Conservation (phyloP, 1,140 invertebrate genomes). For the Muscidifurax raptorellus region DNA sequence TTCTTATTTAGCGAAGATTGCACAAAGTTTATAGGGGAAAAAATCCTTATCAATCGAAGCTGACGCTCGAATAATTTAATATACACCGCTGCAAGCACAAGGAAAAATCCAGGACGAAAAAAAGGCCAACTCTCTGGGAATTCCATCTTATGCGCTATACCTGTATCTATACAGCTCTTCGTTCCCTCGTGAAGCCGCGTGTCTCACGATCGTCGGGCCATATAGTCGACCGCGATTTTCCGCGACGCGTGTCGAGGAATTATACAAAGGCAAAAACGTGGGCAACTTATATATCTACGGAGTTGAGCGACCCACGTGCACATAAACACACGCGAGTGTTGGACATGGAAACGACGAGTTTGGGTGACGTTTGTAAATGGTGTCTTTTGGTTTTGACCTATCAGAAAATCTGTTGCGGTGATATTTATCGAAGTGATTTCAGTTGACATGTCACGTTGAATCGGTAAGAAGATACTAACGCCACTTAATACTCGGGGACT, state of each 20-base stretch:
- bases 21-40: not conserved
- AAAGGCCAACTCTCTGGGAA: not conserved
- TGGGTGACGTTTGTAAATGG: too few relatives aligned
- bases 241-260: conserved; percentile 8
- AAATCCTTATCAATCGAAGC: not conserved
- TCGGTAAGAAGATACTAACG: not conserved
- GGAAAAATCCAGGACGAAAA: not conserved
- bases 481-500: not conserved
- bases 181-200: not conserved
- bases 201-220: not conserved
- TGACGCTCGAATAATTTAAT: too few relatives aligned
- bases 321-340: too few relatives aligned
- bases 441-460: too few relatives aligned
- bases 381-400: too few relatives aligned
- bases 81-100: too few relatives aligned
- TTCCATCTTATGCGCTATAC: conserved; percentile 2
- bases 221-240: conserved; percentile 45
- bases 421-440: too few relatives aligned
- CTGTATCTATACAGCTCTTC: not conserved
- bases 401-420: too few relatives aligned
- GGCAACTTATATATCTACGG: not conserved
- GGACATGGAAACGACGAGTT: too few relatives aligned
- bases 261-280: conserved; percentile 35
- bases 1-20: not conserved
- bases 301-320: too few relatives aligned